phyloP scores from a whole-genome alignment of 2,797 vertebrate species.

The Argentina silus region DNA sequence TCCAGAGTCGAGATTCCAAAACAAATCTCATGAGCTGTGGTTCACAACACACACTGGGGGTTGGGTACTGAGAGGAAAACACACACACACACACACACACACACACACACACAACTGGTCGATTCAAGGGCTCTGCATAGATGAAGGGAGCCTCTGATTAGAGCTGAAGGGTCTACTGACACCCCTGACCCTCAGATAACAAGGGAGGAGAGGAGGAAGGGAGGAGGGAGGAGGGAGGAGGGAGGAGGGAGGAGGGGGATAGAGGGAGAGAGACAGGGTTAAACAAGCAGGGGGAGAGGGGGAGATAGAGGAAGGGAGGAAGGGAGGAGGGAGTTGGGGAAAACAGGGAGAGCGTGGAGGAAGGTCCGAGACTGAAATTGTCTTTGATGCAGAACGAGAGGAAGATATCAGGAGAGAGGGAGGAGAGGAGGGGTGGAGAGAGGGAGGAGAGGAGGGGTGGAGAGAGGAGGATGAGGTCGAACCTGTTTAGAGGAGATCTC shows the following conservation, averaged over 20 bases:
- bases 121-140: slow-evolving; percentile 36
- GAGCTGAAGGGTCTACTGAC: slow-evolving; percentile 71
- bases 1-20: slow-evolving; percentile 32
- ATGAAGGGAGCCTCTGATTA: slow-evolving; percentile 71
- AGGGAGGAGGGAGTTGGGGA: slow-evolving; percentile 10
- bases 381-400: not conserved
- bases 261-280: slow-evolving; percentile 20
- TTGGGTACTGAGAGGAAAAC: slow-evolving; percentile 9
- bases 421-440: not conserved
- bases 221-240: slow-evolving; percentile 22
- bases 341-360: not conserved
- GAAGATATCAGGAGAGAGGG: not conserved
- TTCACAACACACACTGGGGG: slow-evolving; percentile 18
- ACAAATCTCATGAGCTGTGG: slow-evolving; percentile 22
- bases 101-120: slow-evolving; percentile 9
- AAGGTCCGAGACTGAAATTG: not conserved
- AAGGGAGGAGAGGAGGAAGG: slow-evolving; percentile 31
- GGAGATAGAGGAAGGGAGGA: slow-evolving; percentile 21
- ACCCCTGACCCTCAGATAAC: slow-evolving; percentile 69
- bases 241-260: slow-evolving; percentile 19
- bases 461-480: slow-evolving; percentile 36
- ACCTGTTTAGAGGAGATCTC: slow-evolving; percentile 97
- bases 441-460: not conserved
- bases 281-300: slow-evolving; percentile 48
- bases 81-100: not conserved